phyloP scores from a whole-genome alignment of 1,140 invertebrate species.

The Diorhabda sublineata region DNA sequence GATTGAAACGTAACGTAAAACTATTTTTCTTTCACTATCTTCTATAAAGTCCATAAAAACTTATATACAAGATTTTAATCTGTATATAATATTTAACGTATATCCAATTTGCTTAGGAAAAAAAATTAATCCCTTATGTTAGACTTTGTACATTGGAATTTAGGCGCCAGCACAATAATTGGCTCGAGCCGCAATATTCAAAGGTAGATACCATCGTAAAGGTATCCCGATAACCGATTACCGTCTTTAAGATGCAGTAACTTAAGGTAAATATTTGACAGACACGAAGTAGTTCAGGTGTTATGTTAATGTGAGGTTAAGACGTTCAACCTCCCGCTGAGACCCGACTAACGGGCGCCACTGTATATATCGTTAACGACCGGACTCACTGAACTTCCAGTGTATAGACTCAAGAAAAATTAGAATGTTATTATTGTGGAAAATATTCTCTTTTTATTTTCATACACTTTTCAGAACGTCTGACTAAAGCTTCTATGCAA shows the following conservation, averaged over 20 bases:
- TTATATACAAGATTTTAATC: too few relatives aligned
- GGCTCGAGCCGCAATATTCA: conserved; percentile 8
- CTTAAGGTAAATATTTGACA: conserved; percentile 8
- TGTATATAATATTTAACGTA: too few relatives aligned
- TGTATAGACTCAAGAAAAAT: too few relatives aligned
- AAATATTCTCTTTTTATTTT: too few relatives aligned
- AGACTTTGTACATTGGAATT: conserved; percentile 22
- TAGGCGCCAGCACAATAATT: conserved; percentile 30
- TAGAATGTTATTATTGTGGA: too few relatives aligned
- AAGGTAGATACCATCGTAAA: background rate
- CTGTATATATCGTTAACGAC: conserved; percentile 25
- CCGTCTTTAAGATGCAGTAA: background rate
- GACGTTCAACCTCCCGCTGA: conserved; percentile 25
- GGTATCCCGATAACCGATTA: background rate
- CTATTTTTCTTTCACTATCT: too few relatives aligned
- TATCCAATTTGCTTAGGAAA: too few relatives aligned
- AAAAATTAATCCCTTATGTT: conserved; percentile 6
- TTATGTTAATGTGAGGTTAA: conserved; percentile 7
- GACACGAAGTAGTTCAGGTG: conserved; percentile 5
- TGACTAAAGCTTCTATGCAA: too few relatives aligned
- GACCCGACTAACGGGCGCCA: conserved; percentile 36
- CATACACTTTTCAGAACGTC: too few relatives aligned
- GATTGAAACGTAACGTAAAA: too few relatives aligned
- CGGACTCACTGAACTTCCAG: background rate
- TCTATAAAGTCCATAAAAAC: too few relatives aligned